Conservation (phyloP, 2,113 vertebrate genomes). For the Pampusana beccarii region DNA sequence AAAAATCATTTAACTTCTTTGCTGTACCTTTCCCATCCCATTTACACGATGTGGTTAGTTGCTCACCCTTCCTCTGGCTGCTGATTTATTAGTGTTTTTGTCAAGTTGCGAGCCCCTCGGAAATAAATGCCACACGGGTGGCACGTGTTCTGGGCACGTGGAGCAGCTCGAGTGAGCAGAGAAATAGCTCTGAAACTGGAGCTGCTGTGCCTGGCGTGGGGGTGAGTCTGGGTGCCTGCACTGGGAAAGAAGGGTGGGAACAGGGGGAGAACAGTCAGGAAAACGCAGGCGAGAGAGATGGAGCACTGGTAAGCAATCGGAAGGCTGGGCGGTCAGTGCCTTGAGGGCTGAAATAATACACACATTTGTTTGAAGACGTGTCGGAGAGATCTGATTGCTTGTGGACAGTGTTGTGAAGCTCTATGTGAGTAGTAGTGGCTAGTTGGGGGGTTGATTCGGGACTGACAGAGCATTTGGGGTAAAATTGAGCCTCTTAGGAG, state of each 20-base stretch:
- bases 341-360: background rate
- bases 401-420: background rate
- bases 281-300: background rate
- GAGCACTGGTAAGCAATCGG: background rate
- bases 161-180: background rate
- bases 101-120: background rate
- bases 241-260: background rate
- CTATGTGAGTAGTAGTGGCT: background rate
- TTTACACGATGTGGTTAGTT: background rate
- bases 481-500: background rate
- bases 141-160: background rate
- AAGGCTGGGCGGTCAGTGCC: background rate
- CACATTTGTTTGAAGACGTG: background rate
- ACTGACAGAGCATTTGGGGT: background rate
- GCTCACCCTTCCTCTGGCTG: background rate
- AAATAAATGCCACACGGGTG: rapidly evolving
- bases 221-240: background rate
- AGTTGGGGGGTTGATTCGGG: background rate
- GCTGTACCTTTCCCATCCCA: background rate
- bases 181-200: rapidly evolving
- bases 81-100: background rate
- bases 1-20: background rate
- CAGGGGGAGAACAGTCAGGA: background rate
- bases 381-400: background rate
- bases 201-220: background rate